Evolutionary conservation across 2,797 vertebrate genomes (phyloP), one percentile per base, ranked within the genome.

Genomic region (Benthosema pterotum): DNA sequence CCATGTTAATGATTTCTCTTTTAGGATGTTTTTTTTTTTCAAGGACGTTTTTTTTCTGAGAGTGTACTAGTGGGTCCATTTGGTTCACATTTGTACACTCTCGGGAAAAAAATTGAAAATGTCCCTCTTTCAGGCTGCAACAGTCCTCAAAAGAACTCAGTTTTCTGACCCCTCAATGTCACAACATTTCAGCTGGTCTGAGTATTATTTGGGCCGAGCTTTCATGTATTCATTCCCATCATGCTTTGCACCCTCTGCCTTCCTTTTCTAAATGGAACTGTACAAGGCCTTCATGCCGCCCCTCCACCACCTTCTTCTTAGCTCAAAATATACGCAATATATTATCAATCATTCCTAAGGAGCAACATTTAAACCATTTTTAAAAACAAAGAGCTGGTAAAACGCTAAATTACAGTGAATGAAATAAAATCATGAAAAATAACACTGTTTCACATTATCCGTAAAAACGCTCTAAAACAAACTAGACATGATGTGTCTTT

Each of bases 401-500:
- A 69, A 42, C 18, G 65, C 71, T 55, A 71, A 81, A 85, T 84
- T 75, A 84, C 71, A 81, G 80, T 52, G 52, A 15, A 14, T 47
- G 22, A 42, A 57, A 70, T 55, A 66, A 75, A 83, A 87, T 88
- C 77, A 80, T 60, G 43, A 46, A 51, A 60, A 13, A 55, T 85
- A 90, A 90, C 82, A 89, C 87, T 89, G 87, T 82, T 86, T 53
- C 61, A 75, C 18, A 38, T 2, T 57, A 63, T 52, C 38, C 19
- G 43, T 72, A 75, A 66, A 52, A 67, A 63, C 52, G 43, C 57
- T 70, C 56, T 22, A 17, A 28, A 28, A 69, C 17, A 48, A 72
- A 46, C 42, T 3, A n/a, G 63, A 11, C 11, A 16, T 5, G 48
- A 16, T 5, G 48, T 9, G 46, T 62, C 48, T 32, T 42, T 60